Base-by-base conservation (phyloP, 1,140 invertebrate genomes). In the Lordiphosa collinella region DNA sequence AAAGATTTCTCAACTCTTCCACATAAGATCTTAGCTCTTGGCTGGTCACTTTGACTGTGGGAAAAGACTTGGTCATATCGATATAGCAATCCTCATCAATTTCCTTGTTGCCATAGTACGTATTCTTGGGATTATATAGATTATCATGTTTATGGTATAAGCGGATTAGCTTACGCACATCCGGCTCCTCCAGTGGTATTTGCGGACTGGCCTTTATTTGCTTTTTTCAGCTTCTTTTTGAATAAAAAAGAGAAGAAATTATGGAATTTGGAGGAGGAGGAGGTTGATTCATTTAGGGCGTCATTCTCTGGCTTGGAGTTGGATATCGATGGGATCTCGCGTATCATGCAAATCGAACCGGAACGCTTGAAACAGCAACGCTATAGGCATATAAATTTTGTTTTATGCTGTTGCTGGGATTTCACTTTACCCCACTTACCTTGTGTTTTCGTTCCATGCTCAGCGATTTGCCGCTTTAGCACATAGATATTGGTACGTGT, bases 391-490 rank as follows among this genome's bases (percentile, higher is more conserved):
- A n/a, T n/a, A n/a, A n/a, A n/a, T n/a, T n/a, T n/a, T n/a, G n/a
- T n/a, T n/a, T n/a, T n/a, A n/a, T n/a, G n/a, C n/a, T n/a, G n/a
- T n/a, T n/a, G n/a, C n/a, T n/a, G n/a, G n/a, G n/a, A n/a, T n/a
- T n/a, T n/a, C n/a, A n/a, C n/a, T n/a, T n/a, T n/a, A n/a, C n/a
- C n/a, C n/a, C n/a, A n/a, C n/a, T n/a, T n/a, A n/a, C n/a, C n/a
- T 54, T 79, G 74, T 13, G 69, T 61, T 36, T 69, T 69, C 34
- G 74, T 65, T 47, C 69, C 75, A 53, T 74, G 12, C 5, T 79
- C 64, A 3, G 56, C 56, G 13, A 65, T 61, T 47, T 64, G 63
- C 2, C 74, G 64, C 11, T 73, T 79, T 1, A 79, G 48, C n/a
- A 54, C 11, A 9, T 71, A 52, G 0, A 58, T 57, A 12, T 40